phyloP scores from a whole-genome alignment of 2,888 invertebrate genomes.

The Leptopilina myrica region DNA sequence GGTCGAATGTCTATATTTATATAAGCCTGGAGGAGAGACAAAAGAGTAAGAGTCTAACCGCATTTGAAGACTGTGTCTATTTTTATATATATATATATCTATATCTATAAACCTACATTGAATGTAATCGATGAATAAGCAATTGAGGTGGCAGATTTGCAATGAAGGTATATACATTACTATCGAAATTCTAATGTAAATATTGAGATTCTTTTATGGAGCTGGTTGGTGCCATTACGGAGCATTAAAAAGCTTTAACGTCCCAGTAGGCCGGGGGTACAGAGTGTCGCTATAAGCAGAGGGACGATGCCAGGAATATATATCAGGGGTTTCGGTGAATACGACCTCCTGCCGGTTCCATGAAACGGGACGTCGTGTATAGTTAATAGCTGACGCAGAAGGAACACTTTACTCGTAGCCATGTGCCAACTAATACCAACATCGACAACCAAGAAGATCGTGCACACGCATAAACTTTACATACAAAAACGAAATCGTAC shows the following conservation, averaged over 20 bases:
- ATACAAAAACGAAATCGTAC: slow-evolving; percentile 9
- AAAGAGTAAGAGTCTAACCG: background rate
- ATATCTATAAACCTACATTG: background rate
- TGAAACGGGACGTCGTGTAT: slow-evolving; percentile 37
- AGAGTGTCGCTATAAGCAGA: slow-evolving; percentile 62
- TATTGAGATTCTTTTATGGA: slow-evolving; percentile 10
- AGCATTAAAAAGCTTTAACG: slow-evolving; percentile 62
- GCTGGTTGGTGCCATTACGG: slow-evolving; percentile 46
- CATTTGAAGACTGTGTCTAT: too few species aligned
- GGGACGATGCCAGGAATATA: slow-evolving; percentile 66
- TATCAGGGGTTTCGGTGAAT: slow-evolving; percentile 58
- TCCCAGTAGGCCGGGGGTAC: slow-evolving; percentile 47
- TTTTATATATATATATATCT: too few species aligned
- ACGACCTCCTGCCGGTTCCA: slow-evolving; percentile 11
- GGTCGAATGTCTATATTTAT: slow-evolving; percentile 6
- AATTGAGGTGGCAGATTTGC: slow-evolving; percentile 1
- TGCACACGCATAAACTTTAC: slow-evolving; percentile 33
- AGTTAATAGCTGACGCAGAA: slow-evolving; percentile 32
- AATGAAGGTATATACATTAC: background rate
- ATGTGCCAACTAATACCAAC: slow-evolving; percentile 27
- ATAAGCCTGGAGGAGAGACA: background rate
- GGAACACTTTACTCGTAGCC: slow-evolving; percentile 21
- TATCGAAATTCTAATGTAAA: slow-evolving; percentile 17
- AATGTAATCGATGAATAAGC: slow-evolving; percentile 13
- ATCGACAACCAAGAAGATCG: slow-evolving; percentile 5